Evolutionary conservation across 2,113 vertebrate genomes (phyloP).

Genomic region (Scomber japonicus): DNA sequence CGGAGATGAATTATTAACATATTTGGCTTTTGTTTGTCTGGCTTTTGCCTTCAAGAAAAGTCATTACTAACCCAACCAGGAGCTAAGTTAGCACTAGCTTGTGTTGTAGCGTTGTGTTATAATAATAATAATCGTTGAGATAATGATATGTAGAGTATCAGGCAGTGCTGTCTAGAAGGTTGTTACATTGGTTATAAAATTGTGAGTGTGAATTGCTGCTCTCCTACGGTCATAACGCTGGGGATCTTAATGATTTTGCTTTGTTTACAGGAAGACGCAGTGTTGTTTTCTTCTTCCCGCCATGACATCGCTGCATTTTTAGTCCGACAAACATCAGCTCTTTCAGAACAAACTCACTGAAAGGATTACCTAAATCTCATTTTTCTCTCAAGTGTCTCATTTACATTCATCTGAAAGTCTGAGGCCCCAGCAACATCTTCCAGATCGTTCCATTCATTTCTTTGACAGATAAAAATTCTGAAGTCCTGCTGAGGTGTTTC

Average conservation of each 20-base stretch:
- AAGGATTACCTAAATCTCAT: conserved; percentile 30
- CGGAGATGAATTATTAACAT: conserved; percentile 73
- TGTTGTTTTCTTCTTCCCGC: conserved; percentile 23
- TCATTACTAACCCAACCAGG: conserved; percentile 11
- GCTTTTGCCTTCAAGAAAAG: not conserved
- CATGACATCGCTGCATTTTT: conserved; percentile 12
- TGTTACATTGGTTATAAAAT: not conserved
- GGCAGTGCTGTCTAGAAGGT: not conserved
- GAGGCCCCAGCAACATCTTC: conserved; percentile 30
- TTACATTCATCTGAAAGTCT: conserved; percentile 35
- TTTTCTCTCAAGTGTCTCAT: conserved; percentile 30
- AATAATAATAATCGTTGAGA: not conserved
- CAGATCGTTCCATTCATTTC: conserved; percentile 48
- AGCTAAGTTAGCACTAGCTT: not conserved
- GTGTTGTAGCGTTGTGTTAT: fast-evolving
- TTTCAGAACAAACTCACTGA: conserved; percentile 19
- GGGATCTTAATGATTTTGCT: conserved; percentile 34
- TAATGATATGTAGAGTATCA: not conserved
- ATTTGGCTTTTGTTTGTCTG: conserved; percentile 48
- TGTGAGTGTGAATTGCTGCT: not conserved
- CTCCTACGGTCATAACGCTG: conserved; percentile 7
- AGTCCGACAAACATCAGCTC: conserved; percentile 18
- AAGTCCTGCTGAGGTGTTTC: conserved; percentile 49
- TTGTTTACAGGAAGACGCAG: conserved; percentile 34
- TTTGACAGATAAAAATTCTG: conserved; percentile 53